Base-by-base conservation (phyloP, 2,113 vertebrate species). In the Psephotus haematonotus region DNA sequence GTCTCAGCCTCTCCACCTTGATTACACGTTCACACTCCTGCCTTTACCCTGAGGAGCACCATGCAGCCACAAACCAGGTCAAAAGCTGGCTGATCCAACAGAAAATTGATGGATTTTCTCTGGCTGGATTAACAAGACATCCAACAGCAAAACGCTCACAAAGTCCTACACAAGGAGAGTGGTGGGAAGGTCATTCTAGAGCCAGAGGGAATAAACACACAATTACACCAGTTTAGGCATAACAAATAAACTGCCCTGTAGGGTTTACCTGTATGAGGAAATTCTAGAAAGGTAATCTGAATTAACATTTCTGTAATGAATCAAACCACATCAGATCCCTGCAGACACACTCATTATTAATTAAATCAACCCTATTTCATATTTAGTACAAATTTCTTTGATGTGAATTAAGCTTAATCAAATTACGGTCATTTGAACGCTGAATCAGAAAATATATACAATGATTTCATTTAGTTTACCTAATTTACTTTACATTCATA, bases 301-400 rank as follows among this genome's bases (percentile, higher is more conserved):
- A 92, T 76, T 93, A 95, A 76, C 81, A 78, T 87, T 91, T 88
- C 81, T 37, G 53, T 94, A 92, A 95, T 91, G 69, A 97, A 93
- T 95, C 70, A 93, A 95, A 95, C 65, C 74, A 76, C 65, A 72
- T 89, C 60, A 95, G 74, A 95, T 97, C 96, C 93, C 95, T 72
- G 77, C 86, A 95, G 95, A 97, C 86, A 78, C 62, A 79, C 69
- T 93, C 83, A 62, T 84, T 93, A 96, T 97, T 97, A 97, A 97
- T 96, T 96, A 97, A 86, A 89, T 91, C 95, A 96, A 96, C 86
- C 89, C 57, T 76, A 49, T 93, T 95, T 93, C 81, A 76, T 91
- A 93, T 93, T 95, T 93, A 82, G 91, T 65, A 91, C 91, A 13
- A 93, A 95, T 92, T 87, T 87, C 86, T 91, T 91, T 93, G 86